These are phyloP conservation scores for Erethizon dorsatum DNA, from an alignment of 2,797 vertebrate genomes.

Conservation along the genomic window DNA sequence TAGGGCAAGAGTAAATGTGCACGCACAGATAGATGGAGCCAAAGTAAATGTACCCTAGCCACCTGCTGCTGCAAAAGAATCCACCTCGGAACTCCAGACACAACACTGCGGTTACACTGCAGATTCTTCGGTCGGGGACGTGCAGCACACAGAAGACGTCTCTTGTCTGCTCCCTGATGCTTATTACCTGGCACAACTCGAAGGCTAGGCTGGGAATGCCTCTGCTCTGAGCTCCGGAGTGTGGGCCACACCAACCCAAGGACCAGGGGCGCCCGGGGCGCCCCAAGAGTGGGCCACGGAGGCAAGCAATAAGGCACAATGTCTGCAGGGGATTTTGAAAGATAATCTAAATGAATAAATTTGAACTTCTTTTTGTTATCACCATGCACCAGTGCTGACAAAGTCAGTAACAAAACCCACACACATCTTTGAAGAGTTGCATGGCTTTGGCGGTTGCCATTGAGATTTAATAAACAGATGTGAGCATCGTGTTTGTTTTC, in stretches of 20 bases:
- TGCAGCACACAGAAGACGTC: no score
- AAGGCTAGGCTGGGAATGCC: background rate
- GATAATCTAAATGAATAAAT: background rate
- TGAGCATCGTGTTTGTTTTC: background rate
- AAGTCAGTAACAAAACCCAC: background rate
- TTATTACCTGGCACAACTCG: background rate
- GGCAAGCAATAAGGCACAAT: rapidly evolving
- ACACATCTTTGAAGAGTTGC: background rate
- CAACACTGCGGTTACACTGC: rapidly evolving
- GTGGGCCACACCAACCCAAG: no score
- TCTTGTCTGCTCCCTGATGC: rapidly evolving
- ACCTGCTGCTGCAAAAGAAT: no score
- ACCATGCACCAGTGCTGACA: no score
- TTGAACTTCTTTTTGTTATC: no score
- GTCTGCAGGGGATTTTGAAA: background rate
- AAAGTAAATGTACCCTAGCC: rapidly evolving
- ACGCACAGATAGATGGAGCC: background rate
- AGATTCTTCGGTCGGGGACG: background rate
- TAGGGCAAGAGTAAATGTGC: no score
- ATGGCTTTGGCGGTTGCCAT: background rate
- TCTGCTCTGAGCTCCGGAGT: rapidly evolving
- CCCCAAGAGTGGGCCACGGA: rapidly evolving
- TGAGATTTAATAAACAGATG: background rate
- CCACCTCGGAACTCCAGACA: rapidly evolving
- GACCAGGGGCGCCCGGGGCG: no score